phyloP scores from a whole-genome alignment of 2,113 vertebrate species.

The Microtus richardsoni region DNA sequence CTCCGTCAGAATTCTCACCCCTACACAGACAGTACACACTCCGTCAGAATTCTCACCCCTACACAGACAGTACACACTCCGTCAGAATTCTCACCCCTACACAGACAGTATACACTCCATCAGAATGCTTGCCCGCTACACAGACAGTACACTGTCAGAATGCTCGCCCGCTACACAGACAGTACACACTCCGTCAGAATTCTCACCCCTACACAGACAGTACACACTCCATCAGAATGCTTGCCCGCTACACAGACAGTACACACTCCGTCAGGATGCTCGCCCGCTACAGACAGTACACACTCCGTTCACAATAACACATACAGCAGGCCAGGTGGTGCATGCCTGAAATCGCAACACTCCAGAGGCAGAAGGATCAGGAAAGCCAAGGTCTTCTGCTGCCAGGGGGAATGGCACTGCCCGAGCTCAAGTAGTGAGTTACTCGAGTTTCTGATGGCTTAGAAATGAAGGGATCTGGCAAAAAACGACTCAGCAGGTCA shows the following conservation, averaged over 20 bases:
- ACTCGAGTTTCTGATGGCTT: neutral
- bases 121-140: neutral
- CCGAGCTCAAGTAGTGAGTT: neutral
- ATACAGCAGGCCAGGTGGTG: neutral
- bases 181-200: too few relatives aligned
- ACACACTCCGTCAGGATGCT: too few relatives aligned
- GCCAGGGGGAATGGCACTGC: neutral
- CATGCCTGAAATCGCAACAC: neutral
- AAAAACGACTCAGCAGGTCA: too few relatives aligned
- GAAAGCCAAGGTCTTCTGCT: neutral
- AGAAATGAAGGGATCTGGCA: constrained; percentile 18
- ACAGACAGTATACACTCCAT: too few relatives aligned
- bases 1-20: neutral
- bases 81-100: too few relatives aligned
- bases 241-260: too few relatives aligned
- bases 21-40: too few relatives aligned
- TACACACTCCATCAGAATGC: too few relatives aligned
- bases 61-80: neutral
- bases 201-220: too few relatives aligned
- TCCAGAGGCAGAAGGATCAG: neutral
- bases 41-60: too few relatives aligned
- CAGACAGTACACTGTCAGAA: neutral
- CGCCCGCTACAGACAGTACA: neutral
- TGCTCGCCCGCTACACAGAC: too few relatives aligned
- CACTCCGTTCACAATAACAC: neutral